Evolutionary conservation across 2,797 vertebrate genomes (phyloP).

Genomic region (Rhincodon typus): DNA sequence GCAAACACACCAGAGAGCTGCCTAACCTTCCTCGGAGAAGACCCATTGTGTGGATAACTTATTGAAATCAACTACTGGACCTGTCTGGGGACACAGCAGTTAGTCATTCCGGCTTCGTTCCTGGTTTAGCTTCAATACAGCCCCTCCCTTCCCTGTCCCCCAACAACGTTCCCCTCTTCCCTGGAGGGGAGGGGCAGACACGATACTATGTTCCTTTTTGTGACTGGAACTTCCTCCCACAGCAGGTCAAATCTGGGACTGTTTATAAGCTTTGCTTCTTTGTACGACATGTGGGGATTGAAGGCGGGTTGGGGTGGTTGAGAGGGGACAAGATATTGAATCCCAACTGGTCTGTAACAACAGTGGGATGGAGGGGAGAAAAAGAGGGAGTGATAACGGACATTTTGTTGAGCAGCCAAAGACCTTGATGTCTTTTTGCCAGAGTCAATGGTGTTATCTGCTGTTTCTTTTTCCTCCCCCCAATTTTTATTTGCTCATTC

Average conservation of each 20-base stretch:
- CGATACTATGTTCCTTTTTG: background rate
- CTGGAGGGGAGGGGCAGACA: background rate
- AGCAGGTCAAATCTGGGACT: background rate
- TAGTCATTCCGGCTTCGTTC: background rate
- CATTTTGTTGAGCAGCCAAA: background rate
- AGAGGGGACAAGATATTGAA: background rate
- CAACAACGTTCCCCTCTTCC: no score
- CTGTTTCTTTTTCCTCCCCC: background rate
- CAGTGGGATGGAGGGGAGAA: no score
- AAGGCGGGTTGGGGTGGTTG: background rate
- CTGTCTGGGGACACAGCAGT: background rate
- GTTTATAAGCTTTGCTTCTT: no score
- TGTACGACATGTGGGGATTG: background rate
- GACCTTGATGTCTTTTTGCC: background rate
- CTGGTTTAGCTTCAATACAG: background rate
- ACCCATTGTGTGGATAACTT: background rate
- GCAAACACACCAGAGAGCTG: no score
- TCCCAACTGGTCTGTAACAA: background rate
- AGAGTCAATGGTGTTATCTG: background rate
- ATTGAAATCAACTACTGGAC: background rate
- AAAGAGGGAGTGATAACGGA: background rate
- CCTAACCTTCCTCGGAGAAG: no score
- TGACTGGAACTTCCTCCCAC: background rate
- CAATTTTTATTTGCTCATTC: background rate
- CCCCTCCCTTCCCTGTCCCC: background rate